Evolutionary conservation across 2,888 invertebrate species (phyloP).

Genomic region (Gortyna flavago): DNA sequence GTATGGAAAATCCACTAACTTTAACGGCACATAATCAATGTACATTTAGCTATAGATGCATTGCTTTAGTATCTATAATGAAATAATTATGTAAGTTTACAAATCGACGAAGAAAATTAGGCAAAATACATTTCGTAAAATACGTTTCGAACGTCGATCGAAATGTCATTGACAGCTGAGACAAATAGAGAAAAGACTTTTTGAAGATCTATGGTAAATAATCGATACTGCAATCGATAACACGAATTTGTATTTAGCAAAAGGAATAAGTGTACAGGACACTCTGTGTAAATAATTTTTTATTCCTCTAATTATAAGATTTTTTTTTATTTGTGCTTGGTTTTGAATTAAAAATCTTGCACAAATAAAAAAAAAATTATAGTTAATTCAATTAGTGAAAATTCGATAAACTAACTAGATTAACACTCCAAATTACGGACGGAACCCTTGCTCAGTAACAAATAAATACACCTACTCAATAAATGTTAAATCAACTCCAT

Average conservation of each 20-base stretch:
- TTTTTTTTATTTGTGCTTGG: no score
- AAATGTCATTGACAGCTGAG: constrained; percentile 88
- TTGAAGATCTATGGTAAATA: constrained; percentile 81
- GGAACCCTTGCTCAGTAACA: background rate
- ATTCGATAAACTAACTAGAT: background rate
- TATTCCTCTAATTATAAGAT: background rate
- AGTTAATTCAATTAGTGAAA: background rate
- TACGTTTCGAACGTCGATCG: constrained; percentile 81
- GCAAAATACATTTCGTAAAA: constrained; percentile 80
- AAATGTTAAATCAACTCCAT: constrained; percentile 62
- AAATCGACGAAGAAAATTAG: constrained; percentile 69
- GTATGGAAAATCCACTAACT: constrained; percentile 52
- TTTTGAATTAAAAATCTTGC: no score
- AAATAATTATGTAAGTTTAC: constrained; percentile 76
- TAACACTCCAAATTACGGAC: background rate
- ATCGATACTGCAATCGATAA: constrained; percentile 78
- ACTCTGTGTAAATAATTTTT: background rate
- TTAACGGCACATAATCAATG: constrained; percentile 46
- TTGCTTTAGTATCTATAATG: constrained; percentile 46
- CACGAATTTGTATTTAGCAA: background rate
- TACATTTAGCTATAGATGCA: constrained; percentile 42
- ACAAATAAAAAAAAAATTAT: background rate
- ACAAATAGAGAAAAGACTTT: constrained; percentile 80
- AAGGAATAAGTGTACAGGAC: background rate
- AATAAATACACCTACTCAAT: background rate